Conservation (phyloP, 2,797 vertebrate species). For the Paratrypauchen microcephalus region DNA sequence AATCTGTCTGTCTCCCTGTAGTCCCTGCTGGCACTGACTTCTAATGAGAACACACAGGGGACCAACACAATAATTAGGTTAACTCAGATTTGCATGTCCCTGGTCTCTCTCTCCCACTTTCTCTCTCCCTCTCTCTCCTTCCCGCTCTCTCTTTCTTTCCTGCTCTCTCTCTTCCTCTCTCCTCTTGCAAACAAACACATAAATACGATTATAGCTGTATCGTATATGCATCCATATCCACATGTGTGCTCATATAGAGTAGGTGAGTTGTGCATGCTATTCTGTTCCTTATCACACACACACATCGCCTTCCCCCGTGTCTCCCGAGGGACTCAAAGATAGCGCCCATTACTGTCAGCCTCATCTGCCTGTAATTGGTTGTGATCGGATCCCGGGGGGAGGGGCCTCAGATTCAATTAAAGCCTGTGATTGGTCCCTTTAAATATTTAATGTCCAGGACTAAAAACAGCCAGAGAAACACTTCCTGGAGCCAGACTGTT, state of each 20-base stretch:
- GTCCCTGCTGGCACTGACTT: conserved; percentile 58
- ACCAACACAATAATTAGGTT: conserved; percentile 75
- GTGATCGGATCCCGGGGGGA: conserved; percentile 69
- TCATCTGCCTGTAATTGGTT: conserved; percentile 75
- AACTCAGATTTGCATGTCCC: conserved; percentile 63
- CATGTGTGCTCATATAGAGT: conserved; percentile 16
- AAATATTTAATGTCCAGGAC: conserved; percentile 77
- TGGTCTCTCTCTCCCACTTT: conserved; percentile 15
- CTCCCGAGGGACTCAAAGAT: conserved; percentile 67
- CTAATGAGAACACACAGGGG: conserved; percentile 71
- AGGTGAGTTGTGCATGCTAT: conserved; percentile 23
- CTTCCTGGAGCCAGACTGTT: conserved; percentile 58
- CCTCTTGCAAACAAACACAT: conserved; percentile 1
- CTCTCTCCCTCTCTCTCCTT: conserved; percentile 13
- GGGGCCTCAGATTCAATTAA: conserved; percentile 76
- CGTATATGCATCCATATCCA: conserved; percentile 12
- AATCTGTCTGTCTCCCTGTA: conserved; percentile 9
- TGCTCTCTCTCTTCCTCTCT: neutral
- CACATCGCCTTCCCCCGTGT: conserved; percentile 23
- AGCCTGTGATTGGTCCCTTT: conserved; percentile 68
- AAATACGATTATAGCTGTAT: conserved; percentile 38
- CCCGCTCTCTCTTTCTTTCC: neutral
- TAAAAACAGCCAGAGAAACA: conserved; percentile 62
- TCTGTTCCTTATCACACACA: conserved; percentile 23
- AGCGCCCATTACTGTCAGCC: conserved; percentile 80